Conservation (phyloP, 2,888 invertebrate species). For the Mimachlamys varia region DNA sequence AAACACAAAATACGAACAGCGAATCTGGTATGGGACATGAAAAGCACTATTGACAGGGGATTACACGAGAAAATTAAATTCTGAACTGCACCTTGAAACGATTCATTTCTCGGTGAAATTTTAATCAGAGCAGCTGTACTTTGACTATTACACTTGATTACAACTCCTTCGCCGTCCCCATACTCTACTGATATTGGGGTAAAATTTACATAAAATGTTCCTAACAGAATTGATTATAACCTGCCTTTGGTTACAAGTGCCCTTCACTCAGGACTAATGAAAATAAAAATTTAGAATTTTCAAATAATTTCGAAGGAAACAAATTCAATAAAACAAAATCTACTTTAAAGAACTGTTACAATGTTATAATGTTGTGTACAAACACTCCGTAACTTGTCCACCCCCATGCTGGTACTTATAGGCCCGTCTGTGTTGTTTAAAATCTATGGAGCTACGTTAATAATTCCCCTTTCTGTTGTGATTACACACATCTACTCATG, state of each 20-base stretch:
- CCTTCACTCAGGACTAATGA: conserved; percentile 9
- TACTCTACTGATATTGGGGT: background rate
- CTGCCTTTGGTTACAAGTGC: background rate
- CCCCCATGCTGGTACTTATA: background rate
- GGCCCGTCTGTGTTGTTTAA: no score
- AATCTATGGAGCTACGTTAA: no score
- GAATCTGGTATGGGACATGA: background rate
- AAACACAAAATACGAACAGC: background rate
- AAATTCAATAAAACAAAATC: background rate
- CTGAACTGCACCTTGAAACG: background rate
- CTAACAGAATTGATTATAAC: background rate
- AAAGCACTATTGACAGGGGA: background rate
- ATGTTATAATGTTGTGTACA: background rate
- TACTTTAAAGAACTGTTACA: background rate
- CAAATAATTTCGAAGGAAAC: background rate
- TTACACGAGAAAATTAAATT: background rate
- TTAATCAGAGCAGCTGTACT: conserved; percentile 10
- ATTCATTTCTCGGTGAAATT: conserved; percentile 5
- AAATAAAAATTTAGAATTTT: background rate
- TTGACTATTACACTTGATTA: background rate
- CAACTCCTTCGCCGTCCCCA: background rate
- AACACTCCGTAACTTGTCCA: background rate
- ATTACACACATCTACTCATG: no score
- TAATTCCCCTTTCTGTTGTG: no score
- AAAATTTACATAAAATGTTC: conserved; percentile 11